Conservation (phyloP, 2,797 vertebrate genomes). For the Onychomys leucogaster region DNA sequence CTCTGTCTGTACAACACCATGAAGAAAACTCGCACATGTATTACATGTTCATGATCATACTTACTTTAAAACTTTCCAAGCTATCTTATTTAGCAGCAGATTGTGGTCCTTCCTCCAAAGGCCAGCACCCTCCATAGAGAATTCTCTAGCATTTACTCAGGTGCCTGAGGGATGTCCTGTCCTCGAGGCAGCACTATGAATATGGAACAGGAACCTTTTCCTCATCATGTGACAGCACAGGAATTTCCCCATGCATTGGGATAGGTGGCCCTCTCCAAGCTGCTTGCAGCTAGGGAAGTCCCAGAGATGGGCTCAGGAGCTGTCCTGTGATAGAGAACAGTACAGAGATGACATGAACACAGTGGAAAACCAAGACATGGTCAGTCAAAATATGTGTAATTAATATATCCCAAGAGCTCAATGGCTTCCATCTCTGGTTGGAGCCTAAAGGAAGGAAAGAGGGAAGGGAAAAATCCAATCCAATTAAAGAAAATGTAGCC, state of each 20-base stretch:
- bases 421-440: constrained; percentile 26
- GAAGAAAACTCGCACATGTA: not conserved
- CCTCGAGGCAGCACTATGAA: not conserved
- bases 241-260: not conserved
- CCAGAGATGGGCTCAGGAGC: not conserved
- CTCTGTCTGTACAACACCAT: not conserved
- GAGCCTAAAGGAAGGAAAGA: constrained; percentile 61
- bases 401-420: constrained; percentile 63
- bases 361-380: constrained; percentile 49
- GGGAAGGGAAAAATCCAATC: constrained; percentile 21
- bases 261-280: not conserved
- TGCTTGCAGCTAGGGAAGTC: constrained; percentile 28
- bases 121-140: not conserved
- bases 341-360: constrained; percentile 53
- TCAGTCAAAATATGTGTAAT: constrained; percentile 60
- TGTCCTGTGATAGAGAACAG: constrained; percentile 41
- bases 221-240: not conserved
- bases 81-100: not conserved
- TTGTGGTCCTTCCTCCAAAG: not conserved
- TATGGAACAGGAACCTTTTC: not conserved
- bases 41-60: not conserved
- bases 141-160: not conserved
- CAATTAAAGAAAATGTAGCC: constrained; percentile 72
- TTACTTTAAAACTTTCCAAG: constrained; percentile 2
- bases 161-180: not conserved